Evolutionary conservation across 2,113 vertebrate species (phyloP), one percentile per base, ranked within the genome.

Genomic region (Tiliqua scincoides): DNA sequence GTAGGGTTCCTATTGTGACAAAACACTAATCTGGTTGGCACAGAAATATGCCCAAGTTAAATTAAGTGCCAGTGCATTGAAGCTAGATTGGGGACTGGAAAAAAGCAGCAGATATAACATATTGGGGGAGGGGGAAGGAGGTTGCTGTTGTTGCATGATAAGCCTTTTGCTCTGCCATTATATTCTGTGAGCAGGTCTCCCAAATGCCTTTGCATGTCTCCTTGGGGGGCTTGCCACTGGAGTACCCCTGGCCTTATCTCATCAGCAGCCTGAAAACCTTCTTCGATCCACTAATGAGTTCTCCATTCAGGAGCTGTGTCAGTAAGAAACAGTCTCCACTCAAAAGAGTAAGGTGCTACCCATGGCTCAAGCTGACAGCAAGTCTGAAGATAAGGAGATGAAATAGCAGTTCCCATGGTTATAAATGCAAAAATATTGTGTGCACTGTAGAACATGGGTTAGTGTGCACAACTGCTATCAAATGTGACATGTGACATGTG

Each of bases 1-100:
- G 52, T n/a, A 77, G 70, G 35, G 63, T 68, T 57, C 25, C 27
- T 68, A 67, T 57, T 70, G 68, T 78, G 27, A 84, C 9, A 25
- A 84, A 84, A 67, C 23, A 82, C 68, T 48, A 71, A 37, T 61
- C 57, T 73, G 35, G 25, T 43, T 73, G 70, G 82, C 82, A 23
- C 61, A 8, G 35, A 68, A 68, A 57, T 77, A 30, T 35, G 62
- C 62, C 43, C 63, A 57, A 18, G 43, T 77, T 67, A 68, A 67
- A 68, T 68, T 21, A 67, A 77, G n/a, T 65, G 8, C 83, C 48
- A 65, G 61, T n/a, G 52, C n/a, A n/a, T 70, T 43, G n/a, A 23
- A 77, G 74, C 62, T 85, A 35, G 62, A 77, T 67, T 72, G 71
- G 21, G 59, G 32, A 32, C 59, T 61, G 59, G 12, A 32, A 62